Percentiles rank a stretch among this genome's conserved stretches.
Evolutionary conservation across 2,797 vertebrate genomes (phyloP).

Genomic region (Malurus leucopterus): DNA sequence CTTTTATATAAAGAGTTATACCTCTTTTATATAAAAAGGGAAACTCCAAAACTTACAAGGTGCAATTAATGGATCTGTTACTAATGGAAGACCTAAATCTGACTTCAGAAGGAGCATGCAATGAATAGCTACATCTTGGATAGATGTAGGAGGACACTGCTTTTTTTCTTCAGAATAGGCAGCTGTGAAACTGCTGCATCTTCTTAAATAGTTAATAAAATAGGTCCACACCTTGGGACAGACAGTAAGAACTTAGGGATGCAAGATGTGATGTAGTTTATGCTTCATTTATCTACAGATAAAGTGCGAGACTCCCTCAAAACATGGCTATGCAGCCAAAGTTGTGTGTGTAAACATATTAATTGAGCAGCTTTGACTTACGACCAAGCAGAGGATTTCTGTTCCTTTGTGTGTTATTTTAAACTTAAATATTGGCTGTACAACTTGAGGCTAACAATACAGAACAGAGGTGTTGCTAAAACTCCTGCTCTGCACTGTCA

Average conservation of each 20-base stretch:
- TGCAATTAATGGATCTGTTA: not conserved
- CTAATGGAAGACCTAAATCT: not conserved
- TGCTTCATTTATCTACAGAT: not conserved
- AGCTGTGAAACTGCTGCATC: not conserved
- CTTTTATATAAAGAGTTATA: not conserved
- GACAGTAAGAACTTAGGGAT: not conserved
- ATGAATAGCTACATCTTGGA: not conserved
- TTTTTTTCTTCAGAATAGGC: not conserved
- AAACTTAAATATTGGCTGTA: not conserved
- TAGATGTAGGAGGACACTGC: not conserved
- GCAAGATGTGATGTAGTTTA: not conserved
- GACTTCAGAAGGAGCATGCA: not conserved
- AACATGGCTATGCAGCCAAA: accelerated
- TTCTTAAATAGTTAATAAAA: not conserved
- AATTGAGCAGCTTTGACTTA: not conserved
- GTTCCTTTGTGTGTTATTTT: not conserved
- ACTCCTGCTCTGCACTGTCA: not conserved
- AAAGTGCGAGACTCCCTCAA: not conserved
- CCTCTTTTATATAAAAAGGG: not conserved
- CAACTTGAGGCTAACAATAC: not conserved
- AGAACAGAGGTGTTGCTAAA: not conserved
- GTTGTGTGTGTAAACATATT: not conserved
- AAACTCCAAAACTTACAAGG: not conserved
- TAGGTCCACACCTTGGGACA: not conserved
- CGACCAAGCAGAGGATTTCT: not conserved